Evolutionary conservation across 2,113 vertebrate genomes (phyloP), one percentile per base, ranked within the genome.

Genomic region (Mustela nigripes): DNA sequence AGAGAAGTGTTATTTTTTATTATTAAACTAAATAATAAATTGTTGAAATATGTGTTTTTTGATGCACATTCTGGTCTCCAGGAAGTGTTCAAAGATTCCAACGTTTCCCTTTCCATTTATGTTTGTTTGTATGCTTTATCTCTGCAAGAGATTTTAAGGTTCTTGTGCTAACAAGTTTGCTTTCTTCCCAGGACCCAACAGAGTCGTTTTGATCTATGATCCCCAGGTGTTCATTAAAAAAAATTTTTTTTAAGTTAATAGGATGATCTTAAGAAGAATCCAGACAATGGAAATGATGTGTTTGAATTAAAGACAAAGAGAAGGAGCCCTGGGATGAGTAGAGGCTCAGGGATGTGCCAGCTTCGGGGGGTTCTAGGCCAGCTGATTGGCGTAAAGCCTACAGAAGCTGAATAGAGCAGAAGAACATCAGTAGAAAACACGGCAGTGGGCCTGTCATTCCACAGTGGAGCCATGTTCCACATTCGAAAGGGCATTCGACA

Each of bases 211-310:
- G 33, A 53, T 90, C 88, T 95, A 45, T 39, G 48, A 76, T 78
- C 58, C 15, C 79, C 92, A 94, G 42, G 93, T 95, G 79, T 69
- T 83, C 67, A 94, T 39, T 82, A 45, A 69, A 42, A 7, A 53
- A 60, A 50, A 26, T 60, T 67, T 87, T 16, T 78, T 78, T 79
- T 83, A n/a, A 83, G 60, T 83, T 36, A 67, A 78, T 50, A 60
- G 45, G 53, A 92, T 78, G 53, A 85, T 78, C 58, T 76, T 21
- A 60, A 87, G 50, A 69, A 92, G 80, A 90, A 82, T 83, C 21
- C 87, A 96, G 96, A 97, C 56, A 80, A 31, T 79, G 58, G 80
- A 85, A 96, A 48, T 21, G 69, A 78, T 22, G 28, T 74, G 48
- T 80, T 74, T 76, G 63, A 45, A 33, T 85, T 79, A 31, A 60